Conservation (phyloP, 1,140 invertebrate species). For the Calliphora vicina region DNA sequence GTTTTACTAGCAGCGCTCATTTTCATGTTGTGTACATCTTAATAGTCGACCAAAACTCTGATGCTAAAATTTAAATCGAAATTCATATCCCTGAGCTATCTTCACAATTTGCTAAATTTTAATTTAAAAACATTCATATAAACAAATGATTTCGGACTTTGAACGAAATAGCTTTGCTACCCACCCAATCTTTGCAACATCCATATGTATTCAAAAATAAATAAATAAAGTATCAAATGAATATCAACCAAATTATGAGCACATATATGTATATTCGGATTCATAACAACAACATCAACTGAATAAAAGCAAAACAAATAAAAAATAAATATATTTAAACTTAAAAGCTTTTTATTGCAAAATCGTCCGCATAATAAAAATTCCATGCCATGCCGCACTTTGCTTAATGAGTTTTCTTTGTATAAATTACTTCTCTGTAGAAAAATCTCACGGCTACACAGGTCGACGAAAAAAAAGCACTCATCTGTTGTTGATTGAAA, state of each 20-base stretch:
- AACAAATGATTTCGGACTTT: too few species aligned
- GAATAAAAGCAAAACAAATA: neutral
- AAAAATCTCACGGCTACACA: neutral
- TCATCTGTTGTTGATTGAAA: too few species aligned
- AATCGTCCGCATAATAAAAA: neutral
- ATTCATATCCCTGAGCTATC: too few species aligned
- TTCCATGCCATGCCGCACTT: neutral
- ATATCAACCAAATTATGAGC: neutral
- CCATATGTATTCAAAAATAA: neutral
- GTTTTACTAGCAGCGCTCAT: too few species aligned
- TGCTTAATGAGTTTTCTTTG: neutral
- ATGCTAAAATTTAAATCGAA: too few species aligned
- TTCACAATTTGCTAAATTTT: too few species aligned
- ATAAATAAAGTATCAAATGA: neutral
- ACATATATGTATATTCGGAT: neutral
- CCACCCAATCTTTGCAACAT: neutral
- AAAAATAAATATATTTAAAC: neutral
- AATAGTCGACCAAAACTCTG: too few species aligned
- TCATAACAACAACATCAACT: neutral
- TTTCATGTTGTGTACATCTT: too few species aligned
- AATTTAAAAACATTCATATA: too few species aligned
- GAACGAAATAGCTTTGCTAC: neutral
- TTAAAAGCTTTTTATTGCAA: constrained; percentile 8
- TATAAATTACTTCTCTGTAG: neutral
- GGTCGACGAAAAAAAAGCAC: neutral